Evolutionary conservation across 2,797 vertebrate genomes (phyloP), one percentile per base, ranked within the genome.

Genomic region (Limosa lapponica): DNA sequence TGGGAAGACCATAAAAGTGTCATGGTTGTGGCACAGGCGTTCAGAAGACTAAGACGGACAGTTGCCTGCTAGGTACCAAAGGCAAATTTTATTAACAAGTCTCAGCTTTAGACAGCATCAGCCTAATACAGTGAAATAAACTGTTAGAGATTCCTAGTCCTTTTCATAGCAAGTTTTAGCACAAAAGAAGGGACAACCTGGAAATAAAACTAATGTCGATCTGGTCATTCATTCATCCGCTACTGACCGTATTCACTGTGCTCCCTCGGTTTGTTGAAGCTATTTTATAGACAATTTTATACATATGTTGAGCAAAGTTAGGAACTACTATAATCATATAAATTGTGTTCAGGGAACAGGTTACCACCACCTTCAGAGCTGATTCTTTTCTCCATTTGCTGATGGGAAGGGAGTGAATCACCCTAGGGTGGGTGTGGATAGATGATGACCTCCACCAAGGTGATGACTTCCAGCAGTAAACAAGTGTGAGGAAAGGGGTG

Each of bases 391-490:
- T 78, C 30, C 22, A 2, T 62, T 79, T 89, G 64, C 43, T 78
- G 65, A 61, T 62, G 58, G 46, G 65, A 91, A 85, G 49, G n/a
- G 30, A 75, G 66, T 94, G 93, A 96, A 87, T 94, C 83, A 96
- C n/a, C 8, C 2, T 3, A 75, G 73, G 82, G 48, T 44, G 70
- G 70, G 80, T 70, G 88, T 69, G 82, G 51, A 79, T n/a, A 62
- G 39, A 66, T 14, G 2, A 23, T 83, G 70, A 87, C 69, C 85
- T 95, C 61, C 64, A 77, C 27, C n/a, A 75, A 82, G 62, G 77
- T 43, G 59, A 82, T 77, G 27, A n/a, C 72, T 83, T 84, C 1
- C 4, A 88, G 41, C 64, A 70, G 77, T 87, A 91, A 95, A 95
- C 80, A 90, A 93, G 59, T 32, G 22, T 95, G 80, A 82, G 64